Base-by-base conservation (phyloP, 2,888 invertebrate species). In the Acrobasis repandana region DNA sequence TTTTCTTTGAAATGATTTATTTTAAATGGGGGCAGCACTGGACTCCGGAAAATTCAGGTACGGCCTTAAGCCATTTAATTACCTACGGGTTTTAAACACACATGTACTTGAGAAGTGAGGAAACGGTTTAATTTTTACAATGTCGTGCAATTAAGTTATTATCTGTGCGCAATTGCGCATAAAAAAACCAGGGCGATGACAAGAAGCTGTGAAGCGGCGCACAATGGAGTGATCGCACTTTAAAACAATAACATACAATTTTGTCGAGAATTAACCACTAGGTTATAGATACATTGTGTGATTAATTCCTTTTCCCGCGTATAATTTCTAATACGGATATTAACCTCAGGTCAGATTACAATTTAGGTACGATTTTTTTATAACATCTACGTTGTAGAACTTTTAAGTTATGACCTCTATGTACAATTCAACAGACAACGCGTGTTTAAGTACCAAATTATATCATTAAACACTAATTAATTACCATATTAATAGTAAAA, bases 401-500 rank as follows among this genome's bases (percentile, higher is more conserved):
- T n/a, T n/a, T n/a, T n/a, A n/a, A n/a, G n/a, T n/a, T n/a, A n/a
- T n/a, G n/a, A n/a, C n/a, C n/a, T n/a, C n/a, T n/a, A n/a, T n/a
- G n/a, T n/a, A n/a, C n/a, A 38, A 38, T 11, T 38, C 38, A 38
- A 38, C 38, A 33, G 10, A 46, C 14, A 33, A 49, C 47, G 48
- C 36, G 38, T 36, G 9, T 38, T 38, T 11, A 59, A 52, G 59
- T 51, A 52, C 51, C 57, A 57, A 57, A 34, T 57, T 48, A 57
- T 57, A 48, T 33, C 47, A 57, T 57, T 57, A 34, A 16, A 14
- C 48, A 57, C 57, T 47, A 47, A 33, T 33, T n/a, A n/a, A n/a
- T 57, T 33, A 38, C 46, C 46, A 75, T 38, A 80, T 83, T 83
- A 80, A 84, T 84, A 84, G 84, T 86, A n/a, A n/a, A n/a, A n/a